These are phyloP conservation scores for Myoxocephalus aenaeus DNA, from an alignment of 2,797 vertebrate genomes.

Conservation along the genomic window DNA sequence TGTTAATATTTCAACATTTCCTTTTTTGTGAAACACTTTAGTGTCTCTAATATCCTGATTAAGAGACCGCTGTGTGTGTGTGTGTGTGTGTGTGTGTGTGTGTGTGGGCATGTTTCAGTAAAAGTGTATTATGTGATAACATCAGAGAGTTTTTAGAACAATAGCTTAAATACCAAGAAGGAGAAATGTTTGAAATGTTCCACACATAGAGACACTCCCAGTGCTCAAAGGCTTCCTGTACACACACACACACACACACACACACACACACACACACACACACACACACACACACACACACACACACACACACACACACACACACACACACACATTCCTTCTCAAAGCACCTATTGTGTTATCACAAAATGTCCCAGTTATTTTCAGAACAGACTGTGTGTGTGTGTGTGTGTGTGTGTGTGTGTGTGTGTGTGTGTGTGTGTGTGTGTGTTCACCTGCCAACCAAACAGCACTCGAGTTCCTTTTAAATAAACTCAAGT, in stretches of 20 bases:
- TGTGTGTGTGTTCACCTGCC: background rate
- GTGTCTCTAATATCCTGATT: no score
- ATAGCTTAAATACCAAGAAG: slow-evolving; percentile 68
- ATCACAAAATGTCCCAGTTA: slow-evolving; percentile 67
- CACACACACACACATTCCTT: no score
- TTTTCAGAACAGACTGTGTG: slow-evolving; percentile 65
- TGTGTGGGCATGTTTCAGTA: slow-evolving; percentile 19
- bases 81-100: background rate
- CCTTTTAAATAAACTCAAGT: background rate
- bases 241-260: slow-evolving; percentile 40
- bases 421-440: no score
- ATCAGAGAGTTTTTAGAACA: slow-evolving; percentile 69
- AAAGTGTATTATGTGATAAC: slow-evolving; percentile 50
- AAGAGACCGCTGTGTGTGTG: no score
- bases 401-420: no score
- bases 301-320: slow-evolving; percentile 62
- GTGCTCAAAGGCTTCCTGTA: slow-evolving; percentile 76
- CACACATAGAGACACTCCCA: slow-evolving; percentile 63
- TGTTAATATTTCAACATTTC: no score
- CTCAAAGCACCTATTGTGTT: slow-evolving; percentile 59
- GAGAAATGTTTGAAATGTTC: slow-evolving; percentile 72
- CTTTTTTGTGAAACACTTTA: no score
- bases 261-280: slow-evolving; percentile 27
- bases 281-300: slow-evolving; percentile 40
- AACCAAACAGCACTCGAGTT: slow-evolving; percentile 12